Evolutionary conservation across 2,888 invertebrate genomes (phyloP), one percentile per base, ranked within the genome.

Genomic region (Steromphala cineraria): DNA sequence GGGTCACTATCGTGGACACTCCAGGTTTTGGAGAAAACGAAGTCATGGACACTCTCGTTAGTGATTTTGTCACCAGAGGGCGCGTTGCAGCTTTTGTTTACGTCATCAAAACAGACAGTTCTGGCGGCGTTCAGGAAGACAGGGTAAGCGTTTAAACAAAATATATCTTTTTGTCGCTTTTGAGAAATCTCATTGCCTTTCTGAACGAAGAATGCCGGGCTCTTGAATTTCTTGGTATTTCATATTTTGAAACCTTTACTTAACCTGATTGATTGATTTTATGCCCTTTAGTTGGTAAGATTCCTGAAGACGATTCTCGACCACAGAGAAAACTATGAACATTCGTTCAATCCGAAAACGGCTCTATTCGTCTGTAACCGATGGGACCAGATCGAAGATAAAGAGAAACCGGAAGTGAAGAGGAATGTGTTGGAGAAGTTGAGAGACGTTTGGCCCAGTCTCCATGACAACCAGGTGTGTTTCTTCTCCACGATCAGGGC

Each of bases 11-110:
- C 10, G 89, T 91, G 0, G 91, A 92, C 79, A 90, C 91, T 0
- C 92, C 92, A 4, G 92, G 92, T 0, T 90, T 92, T 53, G 91
- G 91, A 0, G 92, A 92, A 80, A 90, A 90, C 80, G 88, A 90
- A 21, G 83, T 85, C 7, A 87, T 92, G 85, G 90, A 91, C 71
- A 80, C 78, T 7, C 85, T 89, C 31, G 86, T 91, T 7, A 85
- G 85, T 78, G 85, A 88, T 31, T 92, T 88, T 84, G 88, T 91
- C 28, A 81, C 84, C 15, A 71, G 83, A 28, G 87, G 87, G 52
- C 84, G 85, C 10, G 89, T 89, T 13, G 84, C 87, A 52, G 91
- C 89, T 36, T 91, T 91, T 79, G 87, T 92, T 74, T 92, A 92
- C 80, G 88, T 92, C 21, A 91, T 92, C 56, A 91, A 91, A 80